Evolutionary conservation across 2,797 vertebrate genomes (phyloP).

Genomic region (Pagetopsis macropterus): DNA sequence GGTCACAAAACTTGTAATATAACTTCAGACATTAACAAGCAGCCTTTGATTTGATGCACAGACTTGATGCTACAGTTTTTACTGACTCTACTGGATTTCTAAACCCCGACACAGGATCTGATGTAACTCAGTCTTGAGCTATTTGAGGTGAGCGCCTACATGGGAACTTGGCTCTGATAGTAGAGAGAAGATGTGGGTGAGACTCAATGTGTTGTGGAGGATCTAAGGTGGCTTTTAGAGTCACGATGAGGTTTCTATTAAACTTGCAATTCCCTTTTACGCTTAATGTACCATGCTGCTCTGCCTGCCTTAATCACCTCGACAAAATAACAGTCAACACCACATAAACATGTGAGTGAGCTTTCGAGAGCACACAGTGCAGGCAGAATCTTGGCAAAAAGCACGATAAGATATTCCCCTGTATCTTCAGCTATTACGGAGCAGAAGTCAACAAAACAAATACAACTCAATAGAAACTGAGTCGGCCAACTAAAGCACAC

Average conservation of each 20-base stretch:
- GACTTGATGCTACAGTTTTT: neutral
- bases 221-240: slow-evolving; percentile 27
- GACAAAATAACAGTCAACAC: slow-evolving; percentile 10
- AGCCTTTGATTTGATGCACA: neutral
- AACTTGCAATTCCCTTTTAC: neutral
- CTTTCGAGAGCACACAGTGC: neutral
- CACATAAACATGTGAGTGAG: neutral
- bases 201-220: slow-evolving; percentile 17
- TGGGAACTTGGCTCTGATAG: slow-evolving; percentile 38
- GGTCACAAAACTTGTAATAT: neutral
- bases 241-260: slow-evolving; percentile 21
- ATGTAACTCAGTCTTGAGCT: slow-evolving; percentile 55
- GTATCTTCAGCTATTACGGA: neutral
- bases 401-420: neutral
- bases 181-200: slow-evolving; percentile 46
- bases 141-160: slow-evolving; percentile 64
- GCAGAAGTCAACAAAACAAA: neutral
- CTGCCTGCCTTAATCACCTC: neutral
- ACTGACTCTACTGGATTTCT: slow-evolving; percentile 2
- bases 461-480: neutral
- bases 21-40: neutral
- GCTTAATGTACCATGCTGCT: neutral
- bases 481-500: neutral
- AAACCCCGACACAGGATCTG: slow-evolving; percentile 34
- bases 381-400: no score